These are phyloP conservation scores for Tachystola acroxantha DNA, from an alignment of 2,888 invertebrate species.

Conservation along the genomic window DNA sequence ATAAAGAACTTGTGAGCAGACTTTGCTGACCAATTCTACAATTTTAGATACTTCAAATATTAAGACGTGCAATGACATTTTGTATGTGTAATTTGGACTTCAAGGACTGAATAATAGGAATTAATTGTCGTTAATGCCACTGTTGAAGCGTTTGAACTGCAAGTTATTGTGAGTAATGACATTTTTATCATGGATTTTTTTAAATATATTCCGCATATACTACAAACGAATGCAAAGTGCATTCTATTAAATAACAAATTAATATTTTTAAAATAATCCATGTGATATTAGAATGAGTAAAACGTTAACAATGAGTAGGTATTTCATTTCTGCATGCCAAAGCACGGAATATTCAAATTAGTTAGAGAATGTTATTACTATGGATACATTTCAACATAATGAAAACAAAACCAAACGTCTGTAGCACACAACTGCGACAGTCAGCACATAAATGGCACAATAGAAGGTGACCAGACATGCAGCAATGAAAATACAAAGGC, in stretches of 20 bases:
- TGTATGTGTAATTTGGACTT: no score
- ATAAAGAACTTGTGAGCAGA: no score
- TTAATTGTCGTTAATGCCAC: conserved; percentile 66
- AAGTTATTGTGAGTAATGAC: conserved; percentile 58
- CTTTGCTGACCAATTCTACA: no score
- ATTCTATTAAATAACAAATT: not conserved
- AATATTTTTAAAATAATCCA: conserved; percentile 39
- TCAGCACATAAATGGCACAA: conserved; percentile 32
- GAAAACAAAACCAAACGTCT: conserved; percentile 41
- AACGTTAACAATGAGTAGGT: conserved; percentile 46
- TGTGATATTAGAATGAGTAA: conserved; percentile 34
- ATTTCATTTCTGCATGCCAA: conserved; percentile 77
- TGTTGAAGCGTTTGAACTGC: conserved; percentile 56
- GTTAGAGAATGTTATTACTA: conserved; percentile 54
- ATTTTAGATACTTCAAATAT: no score
- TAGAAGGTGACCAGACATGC: conserved; percentile 76
- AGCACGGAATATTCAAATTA: conserved; percentile 62
- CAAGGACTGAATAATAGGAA: conserved; percentile 8
- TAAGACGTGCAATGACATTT: no score
- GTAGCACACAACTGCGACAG: conserved; percentile 50
- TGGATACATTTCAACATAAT: conserved; percentile 36
- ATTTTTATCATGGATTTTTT: conserved; percentile 7
- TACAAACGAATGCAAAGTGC: not conserved
- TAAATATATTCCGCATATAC: conserved; percentile 1
- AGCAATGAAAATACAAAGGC: conserved; percentile 50